Conservation (phyloP, 2,888 invertebrate species). For the Rambutsinella grinnellia region DNA sequence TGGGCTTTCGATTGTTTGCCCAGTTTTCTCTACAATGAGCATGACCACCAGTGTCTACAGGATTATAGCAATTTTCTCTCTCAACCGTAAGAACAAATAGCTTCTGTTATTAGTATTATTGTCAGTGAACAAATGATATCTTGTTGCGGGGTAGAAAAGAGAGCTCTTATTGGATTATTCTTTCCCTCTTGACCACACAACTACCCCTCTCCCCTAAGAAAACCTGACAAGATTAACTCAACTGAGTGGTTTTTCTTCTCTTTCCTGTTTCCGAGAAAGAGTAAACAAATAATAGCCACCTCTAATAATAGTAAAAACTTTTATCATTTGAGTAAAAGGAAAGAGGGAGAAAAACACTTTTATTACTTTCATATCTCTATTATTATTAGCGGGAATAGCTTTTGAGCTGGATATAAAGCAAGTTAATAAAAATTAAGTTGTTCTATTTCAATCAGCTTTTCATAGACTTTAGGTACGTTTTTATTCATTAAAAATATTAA, state of each 20-base stretch:
- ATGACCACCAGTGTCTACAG: neutral
- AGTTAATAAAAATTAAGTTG: too few species aligned
- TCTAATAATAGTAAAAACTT: too few species aligned
- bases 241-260: conserved; percentile 36
- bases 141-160: neutral
- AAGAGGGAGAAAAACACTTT: neutral
- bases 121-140: neutral
- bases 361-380: neutral
- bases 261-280: conserved; percentile 6
- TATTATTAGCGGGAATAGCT: neutral
- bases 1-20: neutral
- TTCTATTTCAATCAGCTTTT: neutral
- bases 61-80: conserved; percentile 40
- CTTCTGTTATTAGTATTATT: conserved; percentile 5
- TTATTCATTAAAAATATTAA: too few species aligned
- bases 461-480: too few species aligned
- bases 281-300: neutral
- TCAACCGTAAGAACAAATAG: conserved; percentile 15
- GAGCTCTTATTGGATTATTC: conserved; percentile 29
- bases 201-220: conserved; percentile 5
- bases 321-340: neutral
- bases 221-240: conserved; percentile 47
- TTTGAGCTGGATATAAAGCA: too few species aligned
- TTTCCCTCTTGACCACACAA: conserved; percentile 32
- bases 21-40: neutral